These are phyloP conservation scores for Muscina levida DNA, from an alignment of 2,888 invertebrate species.

Conservation along the genomic window DNA sequence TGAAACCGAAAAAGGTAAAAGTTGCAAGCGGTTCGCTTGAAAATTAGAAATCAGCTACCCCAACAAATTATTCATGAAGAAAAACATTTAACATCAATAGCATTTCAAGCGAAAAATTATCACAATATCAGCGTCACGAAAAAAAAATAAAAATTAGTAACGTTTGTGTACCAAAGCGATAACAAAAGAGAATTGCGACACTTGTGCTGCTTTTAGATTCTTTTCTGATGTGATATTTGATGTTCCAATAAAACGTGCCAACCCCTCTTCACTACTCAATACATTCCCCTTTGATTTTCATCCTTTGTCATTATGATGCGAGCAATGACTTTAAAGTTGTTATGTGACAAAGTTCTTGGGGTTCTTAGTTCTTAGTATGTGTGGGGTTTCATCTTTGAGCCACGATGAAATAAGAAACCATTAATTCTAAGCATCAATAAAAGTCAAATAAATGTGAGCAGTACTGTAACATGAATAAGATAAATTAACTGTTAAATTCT, in stretches of 20 bases:
- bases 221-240: slow-evolving; percentile 5
- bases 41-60: too few species aligned
- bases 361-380: neutral
- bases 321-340: slow-evolving; percentile 17
- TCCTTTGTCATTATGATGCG: neutral
- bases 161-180: too few species aligned
- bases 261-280: neutral
- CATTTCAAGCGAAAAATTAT: too few species aligned
- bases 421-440: slow-evolving; percentile 51
- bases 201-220: too few species aligned
- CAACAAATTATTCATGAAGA: too few species aligned
- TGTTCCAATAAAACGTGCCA: neutral
- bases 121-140: too few species aligned
- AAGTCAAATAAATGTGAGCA: slow-evolving; percentile 49
- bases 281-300: neutral
- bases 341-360: neutral
- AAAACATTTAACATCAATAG: too few species aligned
- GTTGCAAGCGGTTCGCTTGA: too few species aligned
- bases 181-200: too few species aligned
- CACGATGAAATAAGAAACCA: slow-evolving; percentile 26
- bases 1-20: too few species aligned
- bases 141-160: too few species aligned
- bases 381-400: neutral
- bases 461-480: slow-evolving; percentile 41
- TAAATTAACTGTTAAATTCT: slow-evolving; percentile 54